phyloP scores from a whole-genome alignment of 2,113 vertebrate genomes.

The Centropus unirufus region DNA sequence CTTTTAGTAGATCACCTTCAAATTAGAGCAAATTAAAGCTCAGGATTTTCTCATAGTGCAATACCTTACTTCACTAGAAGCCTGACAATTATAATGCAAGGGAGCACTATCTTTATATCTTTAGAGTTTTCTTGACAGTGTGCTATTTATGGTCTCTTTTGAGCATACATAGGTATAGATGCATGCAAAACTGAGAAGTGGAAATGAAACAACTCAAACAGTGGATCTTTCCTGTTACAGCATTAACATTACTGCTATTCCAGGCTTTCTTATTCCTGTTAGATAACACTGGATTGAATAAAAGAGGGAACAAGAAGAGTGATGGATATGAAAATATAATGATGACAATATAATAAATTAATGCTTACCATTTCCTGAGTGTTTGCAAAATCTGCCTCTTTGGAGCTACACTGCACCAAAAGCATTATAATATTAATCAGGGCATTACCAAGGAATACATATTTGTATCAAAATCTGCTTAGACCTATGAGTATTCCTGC shows the following conservation, averaged over 20 bases:
- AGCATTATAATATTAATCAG: slow-evolving; percentile 55
- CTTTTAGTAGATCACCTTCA: slow-evolving; percentile 38
- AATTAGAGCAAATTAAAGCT: slow-evolving; percentile 32
- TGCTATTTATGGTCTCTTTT: background rate
- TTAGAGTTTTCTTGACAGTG: background rate
- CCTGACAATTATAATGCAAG: slow-evolving; percentile 3
- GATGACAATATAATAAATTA: slow-evolving; percentile 22
- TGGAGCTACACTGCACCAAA: slow-evolving; percentile 60
- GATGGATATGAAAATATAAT: slow-evolving; percentile 26
- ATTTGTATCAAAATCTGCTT: background rate
- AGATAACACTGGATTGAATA: background rate
- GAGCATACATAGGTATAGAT: slow-evolving; percentile 15
- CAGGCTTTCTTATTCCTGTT: background rate
- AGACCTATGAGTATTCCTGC: background rate
- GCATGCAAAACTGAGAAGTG: background rate
- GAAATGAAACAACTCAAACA: slow-evolving; percentile 18
- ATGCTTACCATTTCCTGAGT: slow-evolving; percentile 41
- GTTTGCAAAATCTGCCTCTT: slow-evolving; percentile 55
- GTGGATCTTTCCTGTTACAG: background rate
- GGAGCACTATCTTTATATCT: background rate
- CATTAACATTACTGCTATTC: slow-evolving; percentile 8
- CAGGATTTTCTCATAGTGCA: background rate
- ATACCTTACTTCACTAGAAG: background rate
- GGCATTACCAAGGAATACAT: slow-evolving; percentile 12
- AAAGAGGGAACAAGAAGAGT: background rate